Base-by-base conservation (phyloP, 2,888 invertebrate species). In the Athetis lepigone region DNA sequence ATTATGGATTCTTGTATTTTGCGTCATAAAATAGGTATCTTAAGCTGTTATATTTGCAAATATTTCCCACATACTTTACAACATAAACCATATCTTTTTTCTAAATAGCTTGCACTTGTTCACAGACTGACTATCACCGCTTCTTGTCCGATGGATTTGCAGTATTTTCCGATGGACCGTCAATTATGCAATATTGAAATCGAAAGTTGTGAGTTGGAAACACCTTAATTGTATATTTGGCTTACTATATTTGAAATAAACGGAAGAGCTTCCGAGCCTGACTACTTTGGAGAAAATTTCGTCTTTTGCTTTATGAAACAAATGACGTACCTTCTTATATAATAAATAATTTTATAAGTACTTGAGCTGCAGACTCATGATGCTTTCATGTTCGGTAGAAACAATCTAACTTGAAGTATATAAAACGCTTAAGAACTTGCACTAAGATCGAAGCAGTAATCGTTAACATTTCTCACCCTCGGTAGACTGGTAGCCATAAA, bases 81-180 rank as follows among this genome's bases (percentile, higher is more conserved):
- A 16, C 16, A 19, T 23, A 1, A 23, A n/a, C 9, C 39, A 16
- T 37, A 11, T 4, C 8, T 18, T 36, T 36, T 18, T 40, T 50
- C 46, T 51, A 42, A 70, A 33, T n/a, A 45, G 51, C 49, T 55
- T 55, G 37, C 25, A 40, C 47, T 59, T 72, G 36, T 73, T 81
- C 70, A 40, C 96, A 98, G 98, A 92, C 96, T 99, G 95, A 99
- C 98, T 83, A 98, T 99, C 86, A 99, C 98, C 79, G 98, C 98
- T 81, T 98, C 98, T 83, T 99, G 99, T 95, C 98, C 98, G 47
- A 98, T 99, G 98, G 98, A 98, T 92, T 96, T 99, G 66, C 98
- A 98, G 91, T 98, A 98, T 94, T 99, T 98, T 93, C 99, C 99
- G 13, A 98, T 99, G 98, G 99, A 99, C 93, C 97, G 98, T 87